phyloP scores from a whole-genome alignment of 2,113 vertebrate genomes.

The Xiphophorus hellerii region DNA sequence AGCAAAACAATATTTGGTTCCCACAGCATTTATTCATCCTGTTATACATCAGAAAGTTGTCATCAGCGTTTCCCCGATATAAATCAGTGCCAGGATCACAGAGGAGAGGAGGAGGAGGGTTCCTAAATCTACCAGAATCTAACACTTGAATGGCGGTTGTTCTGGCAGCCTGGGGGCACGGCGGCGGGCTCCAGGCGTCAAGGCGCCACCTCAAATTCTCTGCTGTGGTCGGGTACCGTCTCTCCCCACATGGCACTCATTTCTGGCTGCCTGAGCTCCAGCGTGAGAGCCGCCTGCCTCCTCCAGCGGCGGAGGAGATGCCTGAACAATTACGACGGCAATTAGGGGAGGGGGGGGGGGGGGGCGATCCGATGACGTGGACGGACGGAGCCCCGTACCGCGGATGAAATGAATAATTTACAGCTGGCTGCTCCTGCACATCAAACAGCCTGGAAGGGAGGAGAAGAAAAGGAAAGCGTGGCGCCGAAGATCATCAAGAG shows the following conservation, averaged over 20 bases:
- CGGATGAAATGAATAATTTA: constrained; percentile 74
- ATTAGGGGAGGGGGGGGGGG: constrained; percentile 73
- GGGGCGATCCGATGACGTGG: constrained; percentile 70
- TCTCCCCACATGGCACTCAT: constrained; percentile 95
- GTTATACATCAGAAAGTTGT: constrained; percentile 74
- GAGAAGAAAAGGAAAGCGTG: constrained; percentile 53
- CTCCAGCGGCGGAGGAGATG: constrained; percentile 79
- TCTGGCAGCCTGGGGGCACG: constrained; percentile 88
- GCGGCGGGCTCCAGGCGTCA: constrained; percentile 89
- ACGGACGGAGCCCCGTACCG: constrained; percentile 39
- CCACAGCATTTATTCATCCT: constrained; percentile 72
- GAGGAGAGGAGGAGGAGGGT: constrained; percentile 57
- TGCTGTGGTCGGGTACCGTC: constrained; percentile 87
- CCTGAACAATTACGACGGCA: constrained; percentile 83
- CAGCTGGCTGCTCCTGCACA: constrained; percentile 60
- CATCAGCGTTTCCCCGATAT: constrained; percentile 71
- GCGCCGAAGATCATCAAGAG: constrained; percentile 69
- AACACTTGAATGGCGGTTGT: constrained; percentile 84
- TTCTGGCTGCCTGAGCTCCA: constrained; percentile 83
- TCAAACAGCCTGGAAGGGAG: constrained; percentile 65
- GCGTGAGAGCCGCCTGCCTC: constrained; percentile 85
- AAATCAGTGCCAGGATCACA: constrained; percentile 73
- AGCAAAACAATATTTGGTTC: constrained; percentile 70
- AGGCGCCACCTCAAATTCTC: constrained; percentile 93
- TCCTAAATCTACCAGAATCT: constrained; percentile 89